Evolutionary conservation across 2,797 vertebrate species (phyloP).

Genomic region (Leptodactylus fallax): DNA sequence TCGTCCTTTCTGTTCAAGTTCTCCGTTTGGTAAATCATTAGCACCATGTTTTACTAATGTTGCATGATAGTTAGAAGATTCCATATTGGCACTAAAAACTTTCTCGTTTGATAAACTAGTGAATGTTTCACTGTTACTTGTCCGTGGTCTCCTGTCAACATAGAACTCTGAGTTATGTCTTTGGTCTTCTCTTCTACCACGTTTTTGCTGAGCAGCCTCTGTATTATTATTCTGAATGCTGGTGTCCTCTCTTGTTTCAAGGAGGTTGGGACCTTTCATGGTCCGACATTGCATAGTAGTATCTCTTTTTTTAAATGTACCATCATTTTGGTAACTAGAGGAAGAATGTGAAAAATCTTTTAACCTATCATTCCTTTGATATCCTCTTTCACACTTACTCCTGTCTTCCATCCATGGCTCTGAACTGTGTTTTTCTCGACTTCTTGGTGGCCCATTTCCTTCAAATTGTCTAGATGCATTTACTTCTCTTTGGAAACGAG

Average conservation of each 20-base stretch:
- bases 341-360: constrained; percentile 80
- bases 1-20: constrained; percentile 82
- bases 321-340: constrained; percentile 75
- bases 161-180: constrained; percentile 80
- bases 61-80: constrained; percentile 71
- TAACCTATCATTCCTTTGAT: constrained; percentile 79
- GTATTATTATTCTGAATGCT: constrained; percentile 72
- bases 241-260: constrained; percentile 78
- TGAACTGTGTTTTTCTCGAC: constrained; percentile 79
- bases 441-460: constrained; percentile 75
- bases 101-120: constrained; percentile 78
- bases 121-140: constrained; percentile 77
- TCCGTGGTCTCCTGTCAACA: constrained; percentile 81
- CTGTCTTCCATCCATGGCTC: constrained; percentile 84
- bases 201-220: constrained; percentile 84
- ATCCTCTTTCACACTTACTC: constrained; percentile 76
- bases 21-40: constrained; percentile 86
- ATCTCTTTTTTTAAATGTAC: constrained; percentile 78
- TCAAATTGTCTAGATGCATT: constrained; percentile 87
- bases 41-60: constrained; percentile 74
- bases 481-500: constrained; percentile 90
- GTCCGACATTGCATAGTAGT: constrained; percentile 76
- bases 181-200: constrained; percentile 83
- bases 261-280: constrained; percentile 71
- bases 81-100: constrained; percentile 75